Evolutionary conservation across 2,113 vertebrate species (phyloP).

Genomic region (Camelus dromedarius): DNA sequence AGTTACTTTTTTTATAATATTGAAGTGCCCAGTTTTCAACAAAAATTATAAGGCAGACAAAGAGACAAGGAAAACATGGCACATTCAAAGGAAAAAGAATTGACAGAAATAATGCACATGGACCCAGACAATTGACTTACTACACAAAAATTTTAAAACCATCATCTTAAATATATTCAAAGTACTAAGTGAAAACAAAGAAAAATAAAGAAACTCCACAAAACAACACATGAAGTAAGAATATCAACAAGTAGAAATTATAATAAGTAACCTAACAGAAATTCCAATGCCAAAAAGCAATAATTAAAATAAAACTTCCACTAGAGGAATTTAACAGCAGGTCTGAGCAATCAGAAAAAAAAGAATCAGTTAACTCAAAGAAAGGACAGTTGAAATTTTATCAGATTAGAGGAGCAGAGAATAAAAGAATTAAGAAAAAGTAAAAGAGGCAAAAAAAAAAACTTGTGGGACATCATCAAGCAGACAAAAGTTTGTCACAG

Average conservation of each 20-base stretch:
- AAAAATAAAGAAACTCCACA: not conserved
- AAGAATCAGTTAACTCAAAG: not conserved
- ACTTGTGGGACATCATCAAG: not conserved
- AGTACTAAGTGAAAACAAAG: not conserved
- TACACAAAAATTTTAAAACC: not conserved
- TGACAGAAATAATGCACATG: not conserved
- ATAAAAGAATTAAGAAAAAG: not conserved
- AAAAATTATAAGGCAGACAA: not conserved
- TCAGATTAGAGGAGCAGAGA: not conserved
- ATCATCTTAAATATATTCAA: not conserved
- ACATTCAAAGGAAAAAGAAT: not conserved
- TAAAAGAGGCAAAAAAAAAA: not conserved
- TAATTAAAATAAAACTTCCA: not conserved
- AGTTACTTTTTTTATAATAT: not conserved
- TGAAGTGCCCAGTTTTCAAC: not conserved
- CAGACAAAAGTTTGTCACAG: not conserved
- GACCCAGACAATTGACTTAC: not conserved
- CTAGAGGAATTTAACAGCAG: not conserved
- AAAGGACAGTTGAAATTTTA: not conserved
- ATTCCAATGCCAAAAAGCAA: not conserved
- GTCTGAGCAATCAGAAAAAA: not conserved
- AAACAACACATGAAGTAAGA: not conserved
- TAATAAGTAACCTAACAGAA: not conserved
- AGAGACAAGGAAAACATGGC: not conserved
- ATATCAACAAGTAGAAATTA: not conserved